Evolutionary conservation across 2,113 vertebrate species (phyloP), one percentile per base, ranked within the genome.

Genomic region (Prionailurus viverrinus): DNA sequence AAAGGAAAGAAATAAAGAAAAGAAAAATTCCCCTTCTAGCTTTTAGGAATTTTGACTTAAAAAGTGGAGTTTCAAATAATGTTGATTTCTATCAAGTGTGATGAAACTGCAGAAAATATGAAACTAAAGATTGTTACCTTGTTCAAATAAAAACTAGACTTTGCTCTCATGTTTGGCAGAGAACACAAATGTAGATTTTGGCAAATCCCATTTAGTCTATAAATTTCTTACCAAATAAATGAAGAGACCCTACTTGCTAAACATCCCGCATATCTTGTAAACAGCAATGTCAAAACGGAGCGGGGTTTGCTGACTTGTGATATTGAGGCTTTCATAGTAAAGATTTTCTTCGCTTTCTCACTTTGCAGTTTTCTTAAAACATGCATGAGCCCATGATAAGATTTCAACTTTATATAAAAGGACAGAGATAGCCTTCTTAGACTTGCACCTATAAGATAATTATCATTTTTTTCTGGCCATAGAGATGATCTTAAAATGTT

Each of bases 321-420:
- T 39, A 84, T 5, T 36, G 41, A 93, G 36, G 1, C 1, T 71
- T 84, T 73, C 23, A 11, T 55, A 27, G 33, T 73, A 74, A 69
- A 58, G 12, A 1, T 55, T 79, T 89, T 69, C 36, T 69, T 71
- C 0, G 41, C 39, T 71, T 45, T 51, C 36, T 80, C 41, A 36
- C 4, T 48, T 68, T 80, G 33, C 18, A 84, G 36, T 74, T 66
- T 63, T 95, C 36, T 79, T 80, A 65, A 97, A 69, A 27, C 4
- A 69, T 31, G 16, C 55, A 33, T 4, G 51, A 27, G 14, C 5
- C 63, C 2, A 78, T 84, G 71, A 71, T 68, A 23, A 63, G 14
- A 55, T 31, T 48, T 80, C 13, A 36, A 9, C 3, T 55, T 36
- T 27, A 19, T 36, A 36, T 14, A 76, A 45, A 48, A 27, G 12